Percentiles rank a stretch among this genome's conserved stretches.
Conservation (phyloP, 2,888 invertebrate genomes). For the Octonoba sinensis region DNA sequence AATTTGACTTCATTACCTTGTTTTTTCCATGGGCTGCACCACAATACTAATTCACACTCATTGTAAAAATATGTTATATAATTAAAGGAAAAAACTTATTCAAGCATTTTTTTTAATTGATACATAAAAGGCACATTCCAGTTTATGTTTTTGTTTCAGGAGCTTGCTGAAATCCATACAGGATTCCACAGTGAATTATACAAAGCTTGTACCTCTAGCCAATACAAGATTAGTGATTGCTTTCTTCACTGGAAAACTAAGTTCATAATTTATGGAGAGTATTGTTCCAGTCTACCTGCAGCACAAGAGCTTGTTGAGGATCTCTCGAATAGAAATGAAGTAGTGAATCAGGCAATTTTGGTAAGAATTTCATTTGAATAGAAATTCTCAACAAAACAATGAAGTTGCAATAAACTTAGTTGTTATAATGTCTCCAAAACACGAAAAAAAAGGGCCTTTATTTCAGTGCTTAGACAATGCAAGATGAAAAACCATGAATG, state of each 20-base stretch:
- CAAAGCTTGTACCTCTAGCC: slow-evolving; percentile 75
- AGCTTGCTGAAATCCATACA: slow-evolving; percentile 87
- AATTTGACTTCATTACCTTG: too few relatives aligned
- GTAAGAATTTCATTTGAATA: slow-evolving; percentile 27
- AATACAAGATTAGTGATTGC: slow-evolving; percentile 79
- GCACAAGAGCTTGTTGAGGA: slow-evolving; percentile 90
- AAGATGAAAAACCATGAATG: too few relatives aligned
- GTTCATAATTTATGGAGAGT: slow-evolving; percentile 93
- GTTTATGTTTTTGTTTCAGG: slow-evolving; percentile 74
- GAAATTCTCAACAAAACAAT: not conserved
- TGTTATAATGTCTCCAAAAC: too few relatives aligned
- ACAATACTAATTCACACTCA: too few relatives aligned
- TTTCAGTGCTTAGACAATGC: too few relatives aligned
- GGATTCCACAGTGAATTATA: slow-evolving; percentile 85
- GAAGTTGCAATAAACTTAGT: too few relatives aligned
- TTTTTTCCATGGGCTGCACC: too few relatives aligned
- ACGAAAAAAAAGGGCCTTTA: too few relatives aligned
- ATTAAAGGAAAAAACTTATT: too few relatives aligned
- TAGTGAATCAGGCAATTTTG: slow-evolving; percentile 75
- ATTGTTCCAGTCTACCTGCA: slow-evolving; percentile 91
- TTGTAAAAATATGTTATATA: too few relatives aligned
- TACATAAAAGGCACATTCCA: too few relatives aligned
- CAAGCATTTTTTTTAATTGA: too few relatives aligned
- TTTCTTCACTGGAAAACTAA: slow-evolving; percentile 92
- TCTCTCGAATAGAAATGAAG: slow-evolving; percentile 78